A percentile compares a stretch with the other conserved stretches of the same genome.
These are phyloP conservation scores for Burhinus bistriatus DNA, from an alignment of 2,113 vertebrate genomes.

Conservation along the genomic window DNA sequence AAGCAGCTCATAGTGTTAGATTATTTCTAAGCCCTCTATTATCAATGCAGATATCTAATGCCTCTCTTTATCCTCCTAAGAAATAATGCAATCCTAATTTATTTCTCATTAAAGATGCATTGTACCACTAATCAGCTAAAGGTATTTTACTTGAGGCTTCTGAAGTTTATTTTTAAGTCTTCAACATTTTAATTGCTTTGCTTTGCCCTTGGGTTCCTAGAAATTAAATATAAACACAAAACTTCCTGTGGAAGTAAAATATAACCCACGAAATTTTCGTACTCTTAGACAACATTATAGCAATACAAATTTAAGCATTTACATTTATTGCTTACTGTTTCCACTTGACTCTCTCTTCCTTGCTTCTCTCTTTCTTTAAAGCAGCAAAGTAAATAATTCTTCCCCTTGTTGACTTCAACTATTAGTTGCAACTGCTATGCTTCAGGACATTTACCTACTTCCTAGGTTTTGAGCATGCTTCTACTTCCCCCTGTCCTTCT, in stretches of 20 bases:
- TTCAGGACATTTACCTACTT: neutral
- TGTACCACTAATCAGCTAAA: constrained; percentile 52
- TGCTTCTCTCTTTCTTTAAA: neutral
- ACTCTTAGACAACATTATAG: neutral
- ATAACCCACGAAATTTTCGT: neutral
- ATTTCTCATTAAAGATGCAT: constrained; percentile 61
- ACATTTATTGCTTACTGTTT: neutral
- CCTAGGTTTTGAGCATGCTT: neutral
- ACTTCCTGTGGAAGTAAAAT: neutral
- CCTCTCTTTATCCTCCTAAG: constrained; percentile 5
- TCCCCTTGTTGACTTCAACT: neutral
- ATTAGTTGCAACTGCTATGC: neutral
- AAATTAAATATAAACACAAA: constrained; percentile 34
- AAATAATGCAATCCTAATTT: constrained; percentile 42
- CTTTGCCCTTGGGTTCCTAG: constrained; percentile 46
- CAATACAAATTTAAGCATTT: neutral
- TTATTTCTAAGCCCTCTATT: constrained; percentile 6
- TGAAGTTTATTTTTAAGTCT: constrained; percentile 57
- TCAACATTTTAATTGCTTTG: constrained; percentile 50
- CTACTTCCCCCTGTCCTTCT: neutral
- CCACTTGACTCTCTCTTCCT: neutral
- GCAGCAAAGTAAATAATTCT: neutral
- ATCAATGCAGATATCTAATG: constrained; percentile 38
- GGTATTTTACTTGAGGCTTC: constrained; percentile 46
- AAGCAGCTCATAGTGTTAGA: neutral